Conservation (phyloP, 2,797 vertebrate genomes). For the Oreochromis grahami region DNA sequence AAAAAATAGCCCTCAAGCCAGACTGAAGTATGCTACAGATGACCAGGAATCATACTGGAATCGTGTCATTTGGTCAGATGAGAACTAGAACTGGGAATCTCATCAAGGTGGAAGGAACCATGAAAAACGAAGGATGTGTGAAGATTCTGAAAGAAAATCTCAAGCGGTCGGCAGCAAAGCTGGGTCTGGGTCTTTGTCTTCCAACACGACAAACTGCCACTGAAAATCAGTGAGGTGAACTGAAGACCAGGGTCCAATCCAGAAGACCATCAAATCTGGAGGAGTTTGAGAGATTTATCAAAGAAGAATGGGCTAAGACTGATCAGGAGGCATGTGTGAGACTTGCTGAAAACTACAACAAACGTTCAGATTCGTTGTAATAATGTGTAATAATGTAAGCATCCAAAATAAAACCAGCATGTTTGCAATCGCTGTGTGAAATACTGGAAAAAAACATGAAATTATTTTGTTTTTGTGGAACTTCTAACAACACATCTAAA, state of each 20-base stretch:
- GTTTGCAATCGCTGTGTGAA: neutral
- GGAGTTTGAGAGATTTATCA: neutral
- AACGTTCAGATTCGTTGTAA: accelerated
- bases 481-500: neutral
- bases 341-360: neutral
- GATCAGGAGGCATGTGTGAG: neutral
- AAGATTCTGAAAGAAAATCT: neutral
- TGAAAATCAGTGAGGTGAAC: neutral
- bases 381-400: neutral
- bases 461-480: neutral
- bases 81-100: neutral
- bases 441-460: accelerated
- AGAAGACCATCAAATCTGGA: neutral
- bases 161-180: accelerated
- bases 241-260: accelerated
- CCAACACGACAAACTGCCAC: neutral
- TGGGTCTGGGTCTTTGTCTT: neutral
- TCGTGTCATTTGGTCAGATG: accelerated
- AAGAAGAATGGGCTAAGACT: neutral
- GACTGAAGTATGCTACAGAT: neutral
- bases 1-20: neutral
- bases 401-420: neutral
- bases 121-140: neutral
- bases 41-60: neutral
- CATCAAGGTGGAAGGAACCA: neutral